Base-by-base conservation (phyloP, 2,113 vertebrate species). In the Acrocephalus arundinaceus region DNA sequence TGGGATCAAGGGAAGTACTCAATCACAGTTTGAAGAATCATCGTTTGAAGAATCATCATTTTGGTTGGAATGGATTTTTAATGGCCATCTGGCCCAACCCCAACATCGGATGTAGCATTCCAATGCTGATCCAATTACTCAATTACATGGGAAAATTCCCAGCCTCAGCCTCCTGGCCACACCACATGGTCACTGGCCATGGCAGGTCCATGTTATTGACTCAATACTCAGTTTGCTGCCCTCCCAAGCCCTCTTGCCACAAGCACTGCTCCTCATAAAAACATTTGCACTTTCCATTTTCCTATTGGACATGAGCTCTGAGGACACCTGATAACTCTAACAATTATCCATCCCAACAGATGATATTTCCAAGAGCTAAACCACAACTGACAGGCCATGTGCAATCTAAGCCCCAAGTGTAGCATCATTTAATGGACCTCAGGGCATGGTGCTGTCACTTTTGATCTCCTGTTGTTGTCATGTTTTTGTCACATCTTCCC, bases 301-400 rank as follows among this genome's bases (percentile, higher is more conserved):
- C 24, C 55, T 51, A 2, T 59, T 37, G 58, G 55, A 16, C 46
- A 11, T 15, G 37, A 83, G 49, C 63, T 61, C 54, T 41, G 49
- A 61, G 84, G 71, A 73, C 1, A 4, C 62, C 22, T 66, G 67
- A 62, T 62, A 24, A 13, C 54, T 49, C 72, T 45, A 62, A 48
- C 43, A 84, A 67, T 66, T 37, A 93, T 74, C 78, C 37, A 88
- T 52, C 21, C 48, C 7, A 49, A 52, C 46, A 77, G 55, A 2
- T 83, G 74, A 19, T 85, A 70, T 88, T 62, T 76, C 39, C 72
- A 86, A 51, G 71, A 84, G 51, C 63, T 81, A 67, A 90, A 84
- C 24, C 43, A 57, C 16, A 19, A 43, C 41, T 91, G 91, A 90
- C 85, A 71, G 75, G 35, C 46, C 71, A 63, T 7, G 10, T 37